These are phyloP conservation scores for Ornithoptera alexandrae DNA, from an alignment of 2,888 invertebrate species.

Conservation along the genomic window DNA sequence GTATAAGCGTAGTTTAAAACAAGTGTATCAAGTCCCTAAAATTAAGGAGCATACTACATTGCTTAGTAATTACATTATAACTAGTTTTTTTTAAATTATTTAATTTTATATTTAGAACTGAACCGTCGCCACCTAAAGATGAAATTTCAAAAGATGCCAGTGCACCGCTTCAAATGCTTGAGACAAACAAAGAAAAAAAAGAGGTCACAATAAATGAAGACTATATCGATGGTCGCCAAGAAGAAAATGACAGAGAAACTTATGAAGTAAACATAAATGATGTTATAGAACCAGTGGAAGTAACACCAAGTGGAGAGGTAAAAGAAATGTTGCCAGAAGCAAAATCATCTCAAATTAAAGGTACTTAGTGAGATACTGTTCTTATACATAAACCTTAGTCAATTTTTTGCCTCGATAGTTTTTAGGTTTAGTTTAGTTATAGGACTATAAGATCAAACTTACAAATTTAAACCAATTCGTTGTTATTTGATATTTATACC, in stretches of 20 bases:
- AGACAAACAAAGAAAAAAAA: slow-evolving; percentile 29
- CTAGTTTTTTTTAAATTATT: background rate
- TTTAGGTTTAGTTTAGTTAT: too few relatives aligned
- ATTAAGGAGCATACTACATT: too few relatives aligned
- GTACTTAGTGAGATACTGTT: slow-evolving; percentile 2
- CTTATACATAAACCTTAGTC: too few relatives aligned
- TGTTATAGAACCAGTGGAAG: slow-evolving; percentile 39
- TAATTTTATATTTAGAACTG: slow-evolving; percentile 41
- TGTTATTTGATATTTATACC: too few relatives aligned
- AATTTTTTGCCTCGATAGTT: too few relatives aligned
- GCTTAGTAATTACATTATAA: background rate
- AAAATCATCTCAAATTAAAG: slow-evolving; percentile 28
- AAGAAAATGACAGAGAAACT: slow-evolving; percentile 32
- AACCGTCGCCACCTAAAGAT: slow-evolving; percentile 57
- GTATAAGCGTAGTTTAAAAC: too few relatives aligned
- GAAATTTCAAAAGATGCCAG: slow-evolving; percentile 46
- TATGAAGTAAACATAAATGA: slow-evolving; percentile 38
- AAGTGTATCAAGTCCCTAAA: too few relatives aligned
- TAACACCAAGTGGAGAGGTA: slow-evolving; percentile 35
- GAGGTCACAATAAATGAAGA: slow-evolving; percentile 35
- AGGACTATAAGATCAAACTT: too few relatives aligned
- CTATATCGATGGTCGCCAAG: slow-evolving; percentile 35
- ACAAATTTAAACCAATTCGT: too few relatives aligned
- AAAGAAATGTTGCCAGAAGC: slow-evolving; percentile 31
- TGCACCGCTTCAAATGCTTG: slow-evolving; percentile 31